Conservation (phyloP, 2,888 invertebrate genomes). For the Drosophila mayaguana region DNA sequence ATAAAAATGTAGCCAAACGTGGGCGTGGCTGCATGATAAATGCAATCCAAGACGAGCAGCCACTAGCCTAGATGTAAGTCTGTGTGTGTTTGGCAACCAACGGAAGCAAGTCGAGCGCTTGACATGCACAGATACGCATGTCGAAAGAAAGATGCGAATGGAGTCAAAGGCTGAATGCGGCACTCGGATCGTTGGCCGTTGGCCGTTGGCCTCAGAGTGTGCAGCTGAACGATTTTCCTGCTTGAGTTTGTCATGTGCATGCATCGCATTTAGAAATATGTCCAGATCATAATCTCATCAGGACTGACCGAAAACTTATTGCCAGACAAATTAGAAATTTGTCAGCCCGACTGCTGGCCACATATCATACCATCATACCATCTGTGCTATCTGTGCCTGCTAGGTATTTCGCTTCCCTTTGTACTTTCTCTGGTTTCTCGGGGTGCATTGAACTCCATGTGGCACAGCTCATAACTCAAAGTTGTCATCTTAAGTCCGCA, state of each 20-base stretch:
- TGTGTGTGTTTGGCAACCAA: conserved; percentile 17
- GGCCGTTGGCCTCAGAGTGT: conserved; percentile 31
- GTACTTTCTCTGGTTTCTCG: not conserved
- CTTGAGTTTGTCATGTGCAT: conserved; percentile 62
- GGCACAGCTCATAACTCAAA: conserved; percentile 67
- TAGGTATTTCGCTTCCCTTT: conserved; percentile 4
- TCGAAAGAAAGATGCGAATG: conserved; percentile 26
- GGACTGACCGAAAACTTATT: conserved; percentile 52
- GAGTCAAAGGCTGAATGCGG: conserved; percentile 37
- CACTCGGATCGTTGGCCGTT: conserved; percentile 43
- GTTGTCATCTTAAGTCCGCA: conserved; percentile 68
- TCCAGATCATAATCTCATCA: conserved; percentile 63
- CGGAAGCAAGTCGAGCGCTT: conserved; percentile 63
- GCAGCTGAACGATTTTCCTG: conserved; percentile 31
- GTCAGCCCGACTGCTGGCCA: conserved; percentile 40
- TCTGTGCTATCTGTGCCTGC: conserved; percentile 19
- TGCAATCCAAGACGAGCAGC: conserved; percentile 40
- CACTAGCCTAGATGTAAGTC: not conserved
- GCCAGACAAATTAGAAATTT: conserved; percentile 73
- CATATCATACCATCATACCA: conserved; percentile 22
- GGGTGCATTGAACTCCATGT: conserved; percentile 40
- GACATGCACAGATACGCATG: conserved; percentile 59
- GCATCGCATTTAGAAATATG: conserved; percentile 54
- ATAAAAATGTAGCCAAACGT: conserved; percentile 67
- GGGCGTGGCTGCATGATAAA: conserved; percentile 39